A percentile compares a stretch with the other conserved stretches of the same genome.
These are phyloP conservation scores for Epirrhoe tristata DNA, from an alignment of 2,888 invertebrate species.

Conservation along the genomic window DNA sequence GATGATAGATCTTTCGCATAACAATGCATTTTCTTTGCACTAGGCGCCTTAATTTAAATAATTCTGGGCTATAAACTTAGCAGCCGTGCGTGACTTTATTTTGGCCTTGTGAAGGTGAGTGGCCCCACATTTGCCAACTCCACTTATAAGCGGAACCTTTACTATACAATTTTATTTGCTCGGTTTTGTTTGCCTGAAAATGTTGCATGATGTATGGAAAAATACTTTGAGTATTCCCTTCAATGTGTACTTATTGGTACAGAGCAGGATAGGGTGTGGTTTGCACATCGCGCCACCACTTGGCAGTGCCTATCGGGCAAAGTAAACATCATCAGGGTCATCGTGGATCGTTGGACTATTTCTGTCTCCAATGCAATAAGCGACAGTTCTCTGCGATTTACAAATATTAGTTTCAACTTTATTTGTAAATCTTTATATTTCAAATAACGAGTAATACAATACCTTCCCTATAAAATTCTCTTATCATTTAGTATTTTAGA, in stretches of 20 bases:
- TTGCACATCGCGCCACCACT: constrained; percentile 50
- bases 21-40: constrained; percentile 1
- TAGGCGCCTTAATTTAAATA: constrained; percentile 17
- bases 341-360: constrained; percentile 25
- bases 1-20: neutral
- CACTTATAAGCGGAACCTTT: constrained; percentile 39
- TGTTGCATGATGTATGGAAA: constrained; percentile 16
- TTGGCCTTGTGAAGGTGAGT: constrained; percentile 64
- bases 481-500: constrained; percentile 62
- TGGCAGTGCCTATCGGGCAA: constrained; percentile 55
- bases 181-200: constrained; percentile 33
- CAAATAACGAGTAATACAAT: constrained; percentile 10
- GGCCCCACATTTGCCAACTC: constrained; percentile 51
- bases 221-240: constrained; percentile 11
- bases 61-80: constrained; percentile 51
- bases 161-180: constrained; percentile 37
- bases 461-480: constrained; percentile 45
- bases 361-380: constrained; percentile 21
- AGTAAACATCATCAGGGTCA: constrained; percentile 42
- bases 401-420: neutral
- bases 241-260: constrained; percentile 38
- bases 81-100: constrained; percentile 45
- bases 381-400: constrained; percentile 7
- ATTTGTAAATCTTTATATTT: constrained; percentile 13
- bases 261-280: constrained; percentile 50